Evolutionary conservation across 2,113 vertebrate species (phyloP).

Genomic region (Danio rerio): GRCz12tu NC_133188.1:26883001-26883500

Average conservation of each 20-base stretch:
- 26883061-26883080: too few species aligned
- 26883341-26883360: constrained; percentile 97
- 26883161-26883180: constrained; percentile 9
- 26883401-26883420: constrained; percentile 94
- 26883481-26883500: too few species aligned
- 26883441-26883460: too few species aligned
- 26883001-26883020: neutral
- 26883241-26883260: constrained; percentile 93
- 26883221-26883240: constrained; percentile 98
- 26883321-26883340: constrained; percentile 96
- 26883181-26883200: constrained; percentile 76
- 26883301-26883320: constrained; percentile 94
- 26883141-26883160: neutral
- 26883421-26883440: neutral
- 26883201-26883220: constrained; percentile 95
- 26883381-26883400: constrained; percentile 96
- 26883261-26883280: constrained; percentile 91
- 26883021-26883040: neutral
- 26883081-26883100: neutral
- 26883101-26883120: neutral
- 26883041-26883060: too few species aligned
- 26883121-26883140: neutral
- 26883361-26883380: constrained; percentile 94
- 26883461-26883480: too few species aligned
- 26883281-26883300: constrained; percentile 98